Evolutionary conservation across 2,113 vertebrate genomes (phyloP).

Genomic region (Merops nubicus): DNA sequence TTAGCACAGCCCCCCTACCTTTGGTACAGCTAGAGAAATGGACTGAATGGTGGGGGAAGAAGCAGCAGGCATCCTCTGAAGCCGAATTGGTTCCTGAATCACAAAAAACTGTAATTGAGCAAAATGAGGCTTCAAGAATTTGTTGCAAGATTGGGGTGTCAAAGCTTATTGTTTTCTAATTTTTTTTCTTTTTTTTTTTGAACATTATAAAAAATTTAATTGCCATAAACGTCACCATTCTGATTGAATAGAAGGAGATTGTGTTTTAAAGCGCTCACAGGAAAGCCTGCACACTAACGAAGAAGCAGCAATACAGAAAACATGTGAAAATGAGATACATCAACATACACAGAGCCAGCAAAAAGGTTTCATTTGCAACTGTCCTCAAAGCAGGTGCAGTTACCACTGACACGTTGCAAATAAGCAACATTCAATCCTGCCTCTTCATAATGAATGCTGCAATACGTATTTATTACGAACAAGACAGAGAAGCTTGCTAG

Average conservation of each 20-base stretch:
- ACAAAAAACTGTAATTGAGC: constrained; percentile 69
- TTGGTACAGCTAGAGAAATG: constrained; percentile 83
- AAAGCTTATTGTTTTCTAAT: neutral
- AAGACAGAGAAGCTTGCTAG: neutral
- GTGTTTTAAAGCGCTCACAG: constrained; percentile 38
- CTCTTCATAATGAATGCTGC: neutral
- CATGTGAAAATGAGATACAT: constrained; percentile 14
- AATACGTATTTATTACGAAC: neutral
- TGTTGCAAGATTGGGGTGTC: constrained; percentile 7
- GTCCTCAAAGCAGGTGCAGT: neutral
- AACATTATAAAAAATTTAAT: neutral
- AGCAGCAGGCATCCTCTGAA: constrained; percentile 76
- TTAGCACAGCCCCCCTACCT: constrained; percentile 81
- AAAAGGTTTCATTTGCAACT: constrained; percentile 1
- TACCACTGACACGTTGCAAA: constrained; percentile 19
- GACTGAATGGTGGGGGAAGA: constrained; percentile 82
- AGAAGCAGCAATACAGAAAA: constrained; percentile 29
- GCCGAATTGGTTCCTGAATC: constrained; percentile 83
- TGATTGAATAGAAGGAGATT: neutral
- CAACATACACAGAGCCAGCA: neutral
- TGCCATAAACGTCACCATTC: neutral
- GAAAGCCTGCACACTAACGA: constrained; percentile 69
- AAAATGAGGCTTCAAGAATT: constrained; percentile 55
- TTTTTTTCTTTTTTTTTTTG: neutral
- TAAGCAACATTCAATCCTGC: neutral